Evolutionary conservation across 1,140 invertebrate species (phyloP), one percentile per base, ranked within the genome.

Genomic region (Leptoteleia sp.): DNA sequence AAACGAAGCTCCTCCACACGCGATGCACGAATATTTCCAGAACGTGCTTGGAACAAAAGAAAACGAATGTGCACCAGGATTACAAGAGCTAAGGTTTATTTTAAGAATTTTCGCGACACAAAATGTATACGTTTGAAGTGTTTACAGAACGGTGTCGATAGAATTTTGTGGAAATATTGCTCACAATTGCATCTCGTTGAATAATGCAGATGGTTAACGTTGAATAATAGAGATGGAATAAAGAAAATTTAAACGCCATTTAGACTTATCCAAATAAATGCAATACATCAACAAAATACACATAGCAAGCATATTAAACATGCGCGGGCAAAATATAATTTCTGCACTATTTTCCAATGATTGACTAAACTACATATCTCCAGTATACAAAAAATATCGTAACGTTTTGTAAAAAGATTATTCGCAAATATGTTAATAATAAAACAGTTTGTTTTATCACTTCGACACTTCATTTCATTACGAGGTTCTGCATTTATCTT

Each of bases 51-150:
- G 52, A 59, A 78, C 76, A 78, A 78, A 72, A 72, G 76, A 13
- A 64, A 59, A 47, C 50, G 50, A 64, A 77, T 35, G 19, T 48
- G 52, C 40, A n/a, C 13, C 25, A 52, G 12, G 52, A 70, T 71
- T 57, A 72, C 47, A 68, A 73, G 55, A 54, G 62, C 45, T 22
- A 38, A 27, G 65, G 75, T 71, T 78, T 79, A 68, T 73, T 79
- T 79, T 68, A 73, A 79, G 68, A 73, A 79, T 73, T 73, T 64
- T 31, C 54, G 16, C 38, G 40, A 48, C 47, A 55, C 64, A 64
- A 62, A 68, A 57, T 76, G 62, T 62, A 55, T 68, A 43, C 38
- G 33, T 38, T 76, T 76, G 4, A 27, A 76, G 72, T 67, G 45
- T 47, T 50, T 29, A 11, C n/a, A 37, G 17, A 61, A 59, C 54